These are phyloP conservation scores for Trialeurodes vaporariorum DNA, from an alignment of 1,140 invertebrate genomes.

Conservation along the genomic window DNA sequence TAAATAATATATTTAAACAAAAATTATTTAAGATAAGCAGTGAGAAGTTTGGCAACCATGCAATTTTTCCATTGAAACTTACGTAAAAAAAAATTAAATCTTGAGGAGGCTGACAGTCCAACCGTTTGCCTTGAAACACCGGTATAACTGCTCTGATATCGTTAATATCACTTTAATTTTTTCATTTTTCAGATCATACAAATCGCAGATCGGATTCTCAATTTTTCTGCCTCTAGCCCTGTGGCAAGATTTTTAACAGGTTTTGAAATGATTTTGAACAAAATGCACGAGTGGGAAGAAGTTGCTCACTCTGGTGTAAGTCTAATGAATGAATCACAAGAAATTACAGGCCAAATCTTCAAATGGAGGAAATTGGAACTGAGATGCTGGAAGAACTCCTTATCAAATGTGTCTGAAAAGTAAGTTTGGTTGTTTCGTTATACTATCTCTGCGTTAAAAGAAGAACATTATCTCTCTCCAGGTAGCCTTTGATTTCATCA, in stretches of 20 bases:
- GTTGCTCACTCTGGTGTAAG: slow-evolving; percentile 79
- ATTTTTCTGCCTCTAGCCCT: slow-evolving; percentile 65
- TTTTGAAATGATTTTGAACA: slow-evolving; percentile 73
- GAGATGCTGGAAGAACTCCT: slow-evolving; percentile 62
- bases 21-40: too few relatives aligned
- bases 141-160: slow-evolving; percentile 1
- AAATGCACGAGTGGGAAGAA: slow-evolving; percentile 82
- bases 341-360: slow-evolving; percentile 69
- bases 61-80: too few relatives aligned
- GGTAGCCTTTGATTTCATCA: too few relatives aligned
- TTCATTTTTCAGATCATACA: slow-evolving; percentile 42
- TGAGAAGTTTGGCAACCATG: too few relatives aligned
- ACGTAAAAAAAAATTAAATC: too few relatives aligned
- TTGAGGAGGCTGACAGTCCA: too few relatives aligned
- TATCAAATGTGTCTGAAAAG: slow-evolving; percentile 38
- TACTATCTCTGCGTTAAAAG: too few relatives aligned
- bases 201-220: slow-evolving; percentile 61
- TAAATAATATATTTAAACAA: too few relatives aligned
- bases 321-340: slow-evolving; percentile 52
- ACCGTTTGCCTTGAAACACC: too few relatives aligned
- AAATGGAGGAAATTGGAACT: slow-evolving; percentile 88
- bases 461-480: too few relatives aligned
- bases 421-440: too few relatives aligned
- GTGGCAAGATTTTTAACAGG: slow-evolving; percentile 81
- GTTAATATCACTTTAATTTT: slow-evolving; percentile 13